These are phyloP conservation scores for Dryococelus australis DNA, from an alignment of 2,888 invertebrate species.

Conservation along the genomic window DNA sequence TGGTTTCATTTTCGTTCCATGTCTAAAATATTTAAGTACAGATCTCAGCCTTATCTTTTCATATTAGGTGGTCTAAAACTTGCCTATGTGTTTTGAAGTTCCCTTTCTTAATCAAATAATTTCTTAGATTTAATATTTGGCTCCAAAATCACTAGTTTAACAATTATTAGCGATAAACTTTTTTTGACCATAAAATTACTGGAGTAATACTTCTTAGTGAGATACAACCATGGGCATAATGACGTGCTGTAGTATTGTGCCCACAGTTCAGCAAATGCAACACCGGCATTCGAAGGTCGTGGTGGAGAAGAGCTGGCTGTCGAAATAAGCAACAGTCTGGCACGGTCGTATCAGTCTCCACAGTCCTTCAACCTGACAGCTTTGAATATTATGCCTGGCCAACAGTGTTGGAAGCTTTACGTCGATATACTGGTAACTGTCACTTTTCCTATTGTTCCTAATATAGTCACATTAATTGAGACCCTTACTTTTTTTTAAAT, in stretches of 20 bases:
- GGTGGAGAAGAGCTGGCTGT: slow-evolving; percentile 91
- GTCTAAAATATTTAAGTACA: no score
- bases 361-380: slow-evolving; percentile 79
- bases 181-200: no score
- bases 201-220: no score
- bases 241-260: not conserved
- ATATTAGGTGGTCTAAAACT: no score
- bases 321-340: slow-evolving; percentile 81
- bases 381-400: slow-evolving; percentile 82
- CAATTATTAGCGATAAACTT: no score
- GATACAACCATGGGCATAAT: no score
- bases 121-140: no score
- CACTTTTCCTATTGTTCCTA: slow-evolving; percentile 28
- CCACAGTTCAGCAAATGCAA: slow-evolving; percentile 95
- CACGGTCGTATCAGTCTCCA: slow-evolving; percentile 80
- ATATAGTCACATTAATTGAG: slow-evolving; percentile 29
- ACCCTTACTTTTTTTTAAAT: slow-evolving; percentile 1
- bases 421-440: slow-evolving; percentile 84
- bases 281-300: slow-evolving; percentile 95
- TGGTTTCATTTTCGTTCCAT: no score
- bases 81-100: no score
- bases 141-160: no score
- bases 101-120: no score
- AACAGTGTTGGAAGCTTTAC: slow-evolving; percentile 94
- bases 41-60: no score